Evolutionary conservation across 2,797 vertebrate species (phyloP), one percentile per base, ranked within the genome.

Genomic region (Eulemur albifrons): DNA sequence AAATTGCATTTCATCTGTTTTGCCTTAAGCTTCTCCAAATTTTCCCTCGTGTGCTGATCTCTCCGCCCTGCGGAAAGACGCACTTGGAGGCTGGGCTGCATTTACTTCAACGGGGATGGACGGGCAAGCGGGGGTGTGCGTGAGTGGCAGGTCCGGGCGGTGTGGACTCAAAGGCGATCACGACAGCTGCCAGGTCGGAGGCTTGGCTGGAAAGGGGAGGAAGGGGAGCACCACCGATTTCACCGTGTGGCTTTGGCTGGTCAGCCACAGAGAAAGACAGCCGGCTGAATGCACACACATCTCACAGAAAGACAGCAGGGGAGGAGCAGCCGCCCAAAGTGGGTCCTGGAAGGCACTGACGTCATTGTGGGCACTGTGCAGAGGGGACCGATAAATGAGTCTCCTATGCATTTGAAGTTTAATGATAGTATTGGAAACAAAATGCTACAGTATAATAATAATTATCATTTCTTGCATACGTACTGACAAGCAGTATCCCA

Each of bases 331-430:
- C 1, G 18, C 9, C 50, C 38, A 23, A 57, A 25, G 3, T 27
- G 20, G 2, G 1, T 20, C 18, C 25, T 25, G 17, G 13, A 65
- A 45, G 13, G 23, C 7, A 25, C 10, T 17, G 12, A 17, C 1
- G 0, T 76, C 20, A 10, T 13, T 13, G 0, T 0, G 10, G 21
- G 0, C 14, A 59, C 13, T 0, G 1, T 21, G 30, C 0, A 0
- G 35, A n/a, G 0, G 2, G 21, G 32, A 18, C 9, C 6, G 0
- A 17, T 38, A 48, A 27, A n/a, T 4, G 25, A 61, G 32, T 32
- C 23, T 11, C 18, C 17, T 48, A 1, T 0, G 6, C 15, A 38
- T 45, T 35, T 13, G 14, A 21, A 52, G 30, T 9, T 32, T 40
- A n/a, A 50, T 18, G 21, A 38, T 17, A 35, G 54, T n/a, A 14